Evolutionary conservation across 2,888 invertebrate genomes (phyloP), one percentile per base, ranked within the genome.

Genomic region (Smittia sp.): DNA sequence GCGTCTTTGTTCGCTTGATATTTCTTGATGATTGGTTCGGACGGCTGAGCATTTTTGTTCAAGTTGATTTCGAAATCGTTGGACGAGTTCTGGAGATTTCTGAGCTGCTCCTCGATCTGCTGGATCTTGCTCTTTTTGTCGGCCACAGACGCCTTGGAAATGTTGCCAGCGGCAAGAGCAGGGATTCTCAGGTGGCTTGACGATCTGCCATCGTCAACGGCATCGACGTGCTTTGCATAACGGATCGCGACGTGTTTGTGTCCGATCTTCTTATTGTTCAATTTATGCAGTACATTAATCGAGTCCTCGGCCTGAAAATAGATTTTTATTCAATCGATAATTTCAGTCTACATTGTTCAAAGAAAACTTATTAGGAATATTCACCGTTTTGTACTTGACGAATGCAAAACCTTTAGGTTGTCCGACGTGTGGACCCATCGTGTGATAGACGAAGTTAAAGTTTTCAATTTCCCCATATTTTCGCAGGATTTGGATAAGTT

Each of bases 401-500:
- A 97, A 97, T 20, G 96, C 96, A 80, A 96, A 97, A 20, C 97
- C 96, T 75, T 95, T 86, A 0, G 96, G 94, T 81, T 93, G 93
- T 70, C 96, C 96, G 77, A 89, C 88, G 77, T 91, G 87, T 46
- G 95, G 94, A 77, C 96, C 96, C 76, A 90, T 89, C 77, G 94
- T 94, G 83, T 96, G 95, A 82, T 95, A 96, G 77, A 97, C 88
- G 84, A 96, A 91, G 85, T 97, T 96, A 85, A 96, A 96, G 89
- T 96, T 95, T 85, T 94, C 93, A 80, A 96, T 92, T 80, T 88
- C 86, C 82, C 96, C 96, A 87, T 92, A 91, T 88, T 92, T 91
- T 89, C 96, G 94, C 85, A 94, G 88, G 85, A 96, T 89, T 93
- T 96, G 96, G 85, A 97, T 86, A 86, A 97, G 89, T 88, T 94